Evolutionary conservation across 2,888 invertebrate species (phyloP), one percentile per base, ranked within the genome.

Genomic region (Hyalella azteca): DNA sequence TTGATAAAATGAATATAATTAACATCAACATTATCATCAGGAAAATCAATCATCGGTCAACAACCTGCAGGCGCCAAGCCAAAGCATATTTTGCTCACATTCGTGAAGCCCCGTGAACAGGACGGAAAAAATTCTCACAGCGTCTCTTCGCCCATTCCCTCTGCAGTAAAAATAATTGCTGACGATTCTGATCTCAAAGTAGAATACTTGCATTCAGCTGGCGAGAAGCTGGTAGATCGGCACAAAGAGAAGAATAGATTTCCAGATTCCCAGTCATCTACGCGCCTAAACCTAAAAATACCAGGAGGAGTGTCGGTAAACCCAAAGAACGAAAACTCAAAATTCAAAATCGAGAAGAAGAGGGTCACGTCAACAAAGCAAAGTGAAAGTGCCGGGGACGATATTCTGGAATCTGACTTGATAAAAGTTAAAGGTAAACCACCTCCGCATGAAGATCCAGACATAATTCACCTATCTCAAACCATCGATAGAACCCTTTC

Each of bases 391-490:
- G 15, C 15, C 3, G 54, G 54, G 5, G 26, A 22, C 11, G 54
- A 54, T 54, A 54, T 54, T 54, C 26, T 66, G 19, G 66, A 19
- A 36, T 66, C 66, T 36, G 66, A 15, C 19, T 36, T 66, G 39
- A 66, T 66, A 5, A 32, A 36, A 32, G 66, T 66, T 2, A 66
- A 66, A 36, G 36, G 19, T 36, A 32, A 36, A 13, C 66, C 66
- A n/a, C 36, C 15, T 66, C 66, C 66, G 19, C 32, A 66, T 29
- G 66, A 66, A 29, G 66, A 66, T 29, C 66, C 66, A 36, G 66
- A 66, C 1, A 32, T 66, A 15, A 66, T 66, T 29, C 66, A 66
- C 36, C 66, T 66, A 4, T 15, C 66, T 32, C 66, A 66, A 29
- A 36, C 36, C 19, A 15, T 66, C n/a, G 13, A 66, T n/a, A 36